phyloP scores from a whole-genome alignment of 2,888 invertebrate species.

The Chrysina gloriosa region DNA sequence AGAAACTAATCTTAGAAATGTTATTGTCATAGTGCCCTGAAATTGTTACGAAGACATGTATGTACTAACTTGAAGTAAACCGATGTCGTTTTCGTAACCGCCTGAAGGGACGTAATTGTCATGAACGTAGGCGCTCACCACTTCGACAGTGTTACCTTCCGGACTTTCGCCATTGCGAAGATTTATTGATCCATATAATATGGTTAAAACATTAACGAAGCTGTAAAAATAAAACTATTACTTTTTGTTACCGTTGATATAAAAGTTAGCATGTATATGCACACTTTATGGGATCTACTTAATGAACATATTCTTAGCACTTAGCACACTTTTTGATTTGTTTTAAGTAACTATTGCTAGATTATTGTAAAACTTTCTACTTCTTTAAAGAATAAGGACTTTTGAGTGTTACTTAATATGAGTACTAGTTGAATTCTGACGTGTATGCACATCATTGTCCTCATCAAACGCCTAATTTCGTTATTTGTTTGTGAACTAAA shows the following conservation, averaged over 20 bases:
- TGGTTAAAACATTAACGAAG: conserved; percentile 33
- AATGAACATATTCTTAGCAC: neutral
- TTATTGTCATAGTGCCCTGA: no score
- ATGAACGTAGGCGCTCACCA: conserved; percentile 42
- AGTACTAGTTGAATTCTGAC: no score
- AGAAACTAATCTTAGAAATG: conserved; percentile 21
- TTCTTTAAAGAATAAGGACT: no score
- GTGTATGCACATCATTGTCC: no score
- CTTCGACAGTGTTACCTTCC: conserved; percentile 18
- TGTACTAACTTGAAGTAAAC: conserved; percentile 46
- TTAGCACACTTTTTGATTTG: neutral
- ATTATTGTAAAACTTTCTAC: no score
- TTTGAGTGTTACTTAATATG: no score
- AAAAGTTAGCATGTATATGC: neutral
- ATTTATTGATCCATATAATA: conserved; percentile 45
- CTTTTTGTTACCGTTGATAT: neutral
- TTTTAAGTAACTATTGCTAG: no score
- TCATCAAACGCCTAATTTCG: no score
- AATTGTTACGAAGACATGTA: neutral
- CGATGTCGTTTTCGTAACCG: conserved; percentile 48
- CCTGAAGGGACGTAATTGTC: conserved; percentile 42
- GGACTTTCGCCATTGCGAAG: conserved; percentile 40
- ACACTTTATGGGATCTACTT: neutral
- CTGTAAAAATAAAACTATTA: conserved; percentile 3
- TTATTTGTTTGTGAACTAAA: no score